A percentile compares a stretch with the other conserved stretches of the same genome.
Evolutionary conservation across 2,113 vertebrate species (phyloP).

Genomic region (Cryptoleucopteryx plumbea): DNA sequence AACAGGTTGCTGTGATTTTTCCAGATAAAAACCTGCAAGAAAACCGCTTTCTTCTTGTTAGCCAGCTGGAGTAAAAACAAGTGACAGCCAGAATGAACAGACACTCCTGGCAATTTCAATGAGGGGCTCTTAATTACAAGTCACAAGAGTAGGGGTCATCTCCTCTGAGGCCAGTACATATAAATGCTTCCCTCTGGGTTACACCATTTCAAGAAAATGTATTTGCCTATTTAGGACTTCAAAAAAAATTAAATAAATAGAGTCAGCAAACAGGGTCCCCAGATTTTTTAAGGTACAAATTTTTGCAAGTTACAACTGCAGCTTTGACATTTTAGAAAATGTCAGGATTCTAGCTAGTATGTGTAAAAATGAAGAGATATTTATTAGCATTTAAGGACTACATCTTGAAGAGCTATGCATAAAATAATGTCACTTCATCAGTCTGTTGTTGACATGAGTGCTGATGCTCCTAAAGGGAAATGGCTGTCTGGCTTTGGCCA

Average conservation of each 20-base stretch:
- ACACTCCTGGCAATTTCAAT: neutral
- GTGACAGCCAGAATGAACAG: neutral
- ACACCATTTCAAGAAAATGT: neutral
- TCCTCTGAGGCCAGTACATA: neutral
- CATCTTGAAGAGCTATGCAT: neutral
- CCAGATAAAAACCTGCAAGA: constrained; percentile 16
- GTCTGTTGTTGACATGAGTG: neutral
- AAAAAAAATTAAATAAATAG: neutral
- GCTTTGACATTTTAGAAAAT: neutral
- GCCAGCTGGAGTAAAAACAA: neutral
- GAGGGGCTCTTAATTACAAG: constrained; percentile 24
- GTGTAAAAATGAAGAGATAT: neutral
- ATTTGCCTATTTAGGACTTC: neutral
- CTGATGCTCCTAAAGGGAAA: neutral
- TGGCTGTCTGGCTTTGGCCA: neutral
- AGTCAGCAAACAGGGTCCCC: neutral
- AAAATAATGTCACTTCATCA: neutral
- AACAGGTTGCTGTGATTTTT: constrained; percentile 42
- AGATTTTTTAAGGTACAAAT: neutral
- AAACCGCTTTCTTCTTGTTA: neutral
- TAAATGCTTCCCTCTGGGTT: neutral
- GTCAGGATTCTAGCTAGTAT: neutral
- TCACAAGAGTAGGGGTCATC: neutral
- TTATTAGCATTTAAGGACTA: neutral
- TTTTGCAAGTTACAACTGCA: neutral